Conservation (phyloP, 2,113 vertebrate genomes). For the Spea multiplicata region DNA sequence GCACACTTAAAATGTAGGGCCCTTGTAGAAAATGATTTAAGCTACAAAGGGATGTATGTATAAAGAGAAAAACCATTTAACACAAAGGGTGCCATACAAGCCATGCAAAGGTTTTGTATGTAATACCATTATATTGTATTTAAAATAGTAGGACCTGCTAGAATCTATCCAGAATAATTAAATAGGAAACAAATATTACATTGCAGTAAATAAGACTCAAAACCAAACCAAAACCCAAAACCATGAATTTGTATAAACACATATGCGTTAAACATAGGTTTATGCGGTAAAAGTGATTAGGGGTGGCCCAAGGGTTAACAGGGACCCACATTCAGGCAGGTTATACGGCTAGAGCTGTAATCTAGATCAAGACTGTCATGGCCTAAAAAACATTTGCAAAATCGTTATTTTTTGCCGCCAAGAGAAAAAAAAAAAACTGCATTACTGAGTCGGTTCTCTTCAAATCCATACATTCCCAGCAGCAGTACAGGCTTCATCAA, state of each 20-base stretch:
- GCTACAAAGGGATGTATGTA: too few species aligned
- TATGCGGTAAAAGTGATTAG: too few species aligned
- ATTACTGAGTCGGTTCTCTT: slow-evolving; percentile 60
- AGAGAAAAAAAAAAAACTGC: slow-evolving; percentile 44
- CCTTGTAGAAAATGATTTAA: too few species aligned
- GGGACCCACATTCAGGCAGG: too few species aligned
- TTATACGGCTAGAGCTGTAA: slow-evolving; percentile 46
- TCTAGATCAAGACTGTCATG: slow-evolving; percentile 59
- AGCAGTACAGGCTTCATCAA: slow-evolving; percentile 66
- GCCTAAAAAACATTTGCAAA: slow-evolving; percentile 50
- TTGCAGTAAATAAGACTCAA: background rate
- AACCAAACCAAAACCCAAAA: background rate
- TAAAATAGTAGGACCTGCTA: too few species aligned
- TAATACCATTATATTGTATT: too few species aligned
- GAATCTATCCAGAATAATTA: background rate
- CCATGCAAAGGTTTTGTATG: too few species aligned
- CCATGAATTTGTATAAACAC: slow-evolving; percentile 4
- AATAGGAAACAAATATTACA: background rate
- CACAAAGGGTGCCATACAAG: too few species aligned
- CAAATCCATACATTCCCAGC: slow-evolving; percentile 63
- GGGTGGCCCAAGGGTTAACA: too few species aligned
- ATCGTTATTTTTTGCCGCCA: slow-evolving; percentile 49
- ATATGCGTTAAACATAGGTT: background rate
- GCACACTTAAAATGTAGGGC: too few species aligned
- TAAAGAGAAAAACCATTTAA: too few species aligned